Evolutionary conservation across 2,888 invertebrate species (phyloP).

Genomic region (Deilephila porcellus): DNA sequence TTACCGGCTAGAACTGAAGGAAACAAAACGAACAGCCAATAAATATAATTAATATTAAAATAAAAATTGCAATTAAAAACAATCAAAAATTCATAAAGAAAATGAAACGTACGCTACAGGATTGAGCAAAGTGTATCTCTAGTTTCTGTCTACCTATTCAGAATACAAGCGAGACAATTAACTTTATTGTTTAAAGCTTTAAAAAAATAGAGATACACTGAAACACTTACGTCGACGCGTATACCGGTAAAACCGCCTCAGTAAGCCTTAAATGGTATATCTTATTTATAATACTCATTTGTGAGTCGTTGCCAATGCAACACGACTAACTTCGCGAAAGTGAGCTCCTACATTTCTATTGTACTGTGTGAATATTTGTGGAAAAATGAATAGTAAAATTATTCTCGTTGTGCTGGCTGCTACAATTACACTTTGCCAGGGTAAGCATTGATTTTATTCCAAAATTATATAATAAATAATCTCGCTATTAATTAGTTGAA

Average conservation of each 20-base stretch:
- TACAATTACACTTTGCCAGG: slow-evolving; percentile 54
- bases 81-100: too few relatives aligned
- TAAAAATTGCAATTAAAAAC: too few relatives aligned
- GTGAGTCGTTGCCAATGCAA: slow-evolving; percentile 44
- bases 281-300: slow-evolving; percentile 61
- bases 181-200: too few relatives aligned
- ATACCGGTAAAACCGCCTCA: slow-evolving; percentile 71
- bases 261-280: slow-evolving; percentile 58
- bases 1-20: too few relatives aligned
- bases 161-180: neutral
- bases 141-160: too few relatives aligned
- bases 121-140: too few relatives aligned
- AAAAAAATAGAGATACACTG: too few relatives aligned
- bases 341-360: slow-evolving; percentile 37
- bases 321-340: slow-evolving; percentile 34
- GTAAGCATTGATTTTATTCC: slow-evolving; percentile 47
- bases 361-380: slow-evolving; percentile 30
- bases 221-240: slow-evolving; percentile 51
- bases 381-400: slow-evolving; percentile 58
- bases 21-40: too few relatives aligned
- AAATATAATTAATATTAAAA: too few relatives aligned
- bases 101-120: too few relatives aligned
- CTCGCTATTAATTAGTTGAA: neutral
- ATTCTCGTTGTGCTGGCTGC: slow-evolving; percentile 56
- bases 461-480: neutral